Evolutionary conservation across 2,113 vertebrate species (phyloP).

Genomic region (Ursus arctos): DNA sequence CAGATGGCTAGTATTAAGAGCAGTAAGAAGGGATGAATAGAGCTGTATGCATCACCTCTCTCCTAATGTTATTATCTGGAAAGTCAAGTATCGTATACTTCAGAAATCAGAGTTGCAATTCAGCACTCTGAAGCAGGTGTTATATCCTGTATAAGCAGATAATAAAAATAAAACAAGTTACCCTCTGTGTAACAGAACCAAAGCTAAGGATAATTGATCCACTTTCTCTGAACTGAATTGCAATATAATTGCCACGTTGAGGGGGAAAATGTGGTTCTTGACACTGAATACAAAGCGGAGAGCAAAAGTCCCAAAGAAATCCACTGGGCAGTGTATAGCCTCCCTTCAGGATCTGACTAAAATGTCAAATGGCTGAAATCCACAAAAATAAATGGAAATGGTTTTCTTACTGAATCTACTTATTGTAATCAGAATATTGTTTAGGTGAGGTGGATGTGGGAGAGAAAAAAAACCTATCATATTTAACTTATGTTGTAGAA

Average conservation of each 20-base stretch:
- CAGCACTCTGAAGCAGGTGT: neutral
- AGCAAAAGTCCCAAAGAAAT: neutral
- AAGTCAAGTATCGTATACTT: neutral
- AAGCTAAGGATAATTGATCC: neutral
- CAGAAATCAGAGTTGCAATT: conserved; percentile 6
- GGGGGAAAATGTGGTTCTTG: neutral
- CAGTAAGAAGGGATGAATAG: neutral
- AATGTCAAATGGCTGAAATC: neutral
- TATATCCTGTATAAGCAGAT: neutral
- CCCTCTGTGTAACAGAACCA: neutral
- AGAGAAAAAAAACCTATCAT: neutral
- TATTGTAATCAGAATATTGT: neutral
- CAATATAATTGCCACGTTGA: neutral
- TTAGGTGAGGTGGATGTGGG: too few species aligned
- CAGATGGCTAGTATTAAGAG: neutral
- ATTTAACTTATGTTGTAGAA: neutral
- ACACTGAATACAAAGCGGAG: neutral
- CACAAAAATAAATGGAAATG: neutral
- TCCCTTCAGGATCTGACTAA: fast-evolving
- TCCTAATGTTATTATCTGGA: neutral
- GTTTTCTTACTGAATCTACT: neutral
- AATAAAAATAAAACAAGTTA: conserved; percentile 23
- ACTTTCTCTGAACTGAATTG: neutral
- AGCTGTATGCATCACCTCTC: fast-evolving
- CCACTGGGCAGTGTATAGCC: too few species aligned